Evolutionary conservation across 53 echinoderm and acorn worm genomes (phyloP).

Genomic region (Apostichopus leukothele): DNA sequence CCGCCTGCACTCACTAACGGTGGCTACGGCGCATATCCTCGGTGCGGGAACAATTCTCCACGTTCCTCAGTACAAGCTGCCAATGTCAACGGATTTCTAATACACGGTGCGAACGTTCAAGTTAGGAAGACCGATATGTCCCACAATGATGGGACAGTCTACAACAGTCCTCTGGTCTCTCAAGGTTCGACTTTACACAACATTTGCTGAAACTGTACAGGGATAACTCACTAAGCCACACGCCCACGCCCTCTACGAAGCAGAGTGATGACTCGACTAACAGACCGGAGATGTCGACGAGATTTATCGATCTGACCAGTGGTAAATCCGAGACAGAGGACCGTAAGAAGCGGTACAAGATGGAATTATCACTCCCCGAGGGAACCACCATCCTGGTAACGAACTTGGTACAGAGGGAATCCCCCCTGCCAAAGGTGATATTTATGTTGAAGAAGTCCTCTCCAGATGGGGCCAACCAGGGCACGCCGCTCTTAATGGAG

Average conservation of each 20-base stretch:
- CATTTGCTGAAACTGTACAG: constrained; percentile 20
- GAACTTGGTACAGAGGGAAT: constrained; percentile 12
- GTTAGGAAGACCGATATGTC: neutral
- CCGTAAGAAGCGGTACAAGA: constrained; percentile 28
- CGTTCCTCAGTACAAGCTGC: neutral
- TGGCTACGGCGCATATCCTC: too few relatives aligned
- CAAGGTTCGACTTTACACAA: constrained; percentile 7
- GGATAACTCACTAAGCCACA: neutral
- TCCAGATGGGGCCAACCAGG: neutral
- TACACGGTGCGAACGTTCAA: neutral
- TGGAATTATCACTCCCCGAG: constrained; percentile 21
- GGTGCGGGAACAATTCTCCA: neutral
- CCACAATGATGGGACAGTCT: neutral
- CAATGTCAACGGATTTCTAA: neutral
- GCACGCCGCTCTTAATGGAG: constrained; percentile 8
- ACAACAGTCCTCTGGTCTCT: neutral
- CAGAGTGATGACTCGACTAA: neutral
- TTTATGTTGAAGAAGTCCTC: constrained; percentile 25
- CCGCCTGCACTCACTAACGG: too few relatives aligned
- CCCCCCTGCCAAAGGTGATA: constrained; percentile 20
- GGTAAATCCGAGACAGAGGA: constrained; percentile 17
- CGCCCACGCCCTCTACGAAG: neutral
- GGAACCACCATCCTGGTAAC: constrained; percentile 38
- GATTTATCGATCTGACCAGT: constrained; percentile 16
- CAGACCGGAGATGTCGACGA: constrained; percentile 5